Evolutionary conservation across 1,140 invertebrate genomes (phyloP).

Genomic region (Bactericera cockerelli): DNA sequence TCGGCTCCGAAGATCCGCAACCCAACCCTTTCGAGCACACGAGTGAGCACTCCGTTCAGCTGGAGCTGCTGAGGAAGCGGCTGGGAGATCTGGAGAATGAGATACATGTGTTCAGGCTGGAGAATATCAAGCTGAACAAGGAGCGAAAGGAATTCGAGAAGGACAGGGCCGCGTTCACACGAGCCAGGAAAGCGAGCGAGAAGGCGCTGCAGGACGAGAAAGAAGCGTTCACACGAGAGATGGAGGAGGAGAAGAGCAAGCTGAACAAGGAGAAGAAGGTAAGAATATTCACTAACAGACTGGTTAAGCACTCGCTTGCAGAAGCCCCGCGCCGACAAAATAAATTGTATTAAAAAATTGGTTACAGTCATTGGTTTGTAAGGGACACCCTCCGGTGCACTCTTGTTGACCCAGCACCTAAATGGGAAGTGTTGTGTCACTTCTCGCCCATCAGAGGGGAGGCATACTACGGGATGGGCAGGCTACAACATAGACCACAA

Average conservation of each 20-base stretch:
- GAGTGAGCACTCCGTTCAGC: no score
- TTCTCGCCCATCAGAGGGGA: no score
- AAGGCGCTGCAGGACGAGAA: constrained; percentile 33
- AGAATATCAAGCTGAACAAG: constrained; percentile 37
- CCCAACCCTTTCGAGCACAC: background rate
- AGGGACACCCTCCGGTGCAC: no score
- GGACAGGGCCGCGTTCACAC: constrained; percentile 24
- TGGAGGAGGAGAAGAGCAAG: constrained; percentile 41
- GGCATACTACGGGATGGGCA: no score
- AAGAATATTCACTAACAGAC: no score
- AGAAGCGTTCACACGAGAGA: constrained; percentile 39
- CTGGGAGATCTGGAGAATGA: constrained; percentile 47
- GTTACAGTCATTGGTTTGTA: no score
- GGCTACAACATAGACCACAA: no score
- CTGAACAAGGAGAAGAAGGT: constrained; percentile 41
- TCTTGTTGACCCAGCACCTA: no score
- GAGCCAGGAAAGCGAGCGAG: background rate
- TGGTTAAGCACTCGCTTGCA: constrained; percentile 47
- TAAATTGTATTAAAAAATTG: no score
- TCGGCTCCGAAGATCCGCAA: background rate
- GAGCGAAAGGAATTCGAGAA: constrained; percentile 29
- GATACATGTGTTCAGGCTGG: constrained; percentile 47
- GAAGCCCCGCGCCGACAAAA: constrained; percentile 29
- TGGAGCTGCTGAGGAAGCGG: constrained; percentile 24
- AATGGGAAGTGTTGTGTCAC: no score